Conservation (phyloP, 2,113 vertebrate genomes). For the Myotis lucifugus region DNA sequence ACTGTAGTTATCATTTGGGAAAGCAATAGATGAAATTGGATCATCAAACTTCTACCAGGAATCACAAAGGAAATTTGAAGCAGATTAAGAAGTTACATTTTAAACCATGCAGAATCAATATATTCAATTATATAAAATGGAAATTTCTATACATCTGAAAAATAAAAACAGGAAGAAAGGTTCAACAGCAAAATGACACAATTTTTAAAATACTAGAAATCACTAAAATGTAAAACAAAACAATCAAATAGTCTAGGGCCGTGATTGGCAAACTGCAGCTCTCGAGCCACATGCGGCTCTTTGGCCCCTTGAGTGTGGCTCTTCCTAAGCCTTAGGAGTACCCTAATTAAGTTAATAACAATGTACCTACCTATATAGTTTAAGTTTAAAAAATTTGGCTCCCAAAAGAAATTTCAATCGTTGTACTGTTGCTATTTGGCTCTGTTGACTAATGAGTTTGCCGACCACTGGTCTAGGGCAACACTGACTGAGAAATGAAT, state of each 20-base stretch:
- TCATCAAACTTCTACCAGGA: not conserved
- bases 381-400: too few relatives aligned
- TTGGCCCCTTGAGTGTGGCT: too few relatives aligned
- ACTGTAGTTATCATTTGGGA: not conserved
- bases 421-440: too few relatives aligned
- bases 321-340: too few relatives aligned
- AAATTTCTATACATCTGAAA: not conserved
- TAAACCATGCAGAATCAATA: not conserved
- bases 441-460: too few relatives aligned
- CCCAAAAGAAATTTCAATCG: too few relatives aligned
- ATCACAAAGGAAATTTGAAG: not conserved
- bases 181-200: not conserved
- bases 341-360: too few relatives aligned
- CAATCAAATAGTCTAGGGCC: not conserved
- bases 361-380: too few relatives aligned
- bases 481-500: not conserved
- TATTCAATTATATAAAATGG: not conserved
- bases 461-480: not conserved
- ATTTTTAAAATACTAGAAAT: not conserved
- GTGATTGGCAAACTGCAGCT: too few relatives aligned
- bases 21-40: not conserved
- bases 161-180: not conserved
- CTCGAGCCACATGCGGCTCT: too few relatives aligned
- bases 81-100: not conserved
- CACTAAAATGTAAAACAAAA: not conserved